These are phyloP conservation scores for Atractosteus spatula DNA, from an alignment of 2,113 vertebrate genomes.

Conservation along the genomic window DNA sequence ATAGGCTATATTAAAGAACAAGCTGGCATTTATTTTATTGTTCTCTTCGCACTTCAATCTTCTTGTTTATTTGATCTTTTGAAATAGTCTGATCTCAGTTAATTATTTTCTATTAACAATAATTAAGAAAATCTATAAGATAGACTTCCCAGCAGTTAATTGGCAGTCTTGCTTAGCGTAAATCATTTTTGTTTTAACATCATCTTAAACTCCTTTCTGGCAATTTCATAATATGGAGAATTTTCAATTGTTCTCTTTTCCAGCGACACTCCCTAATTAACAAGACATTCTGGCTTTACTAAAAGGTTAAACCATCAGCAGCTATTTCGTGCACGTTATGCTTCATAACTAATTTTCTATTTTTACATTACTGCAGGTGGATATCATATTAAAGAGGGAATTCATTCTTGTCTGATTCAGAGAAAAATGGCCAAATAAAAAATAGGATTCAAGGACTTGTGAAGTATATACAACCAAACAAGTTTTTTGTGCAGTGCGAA, in stretches of 20 bases:
- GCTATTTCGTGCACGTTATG: conserved; percentile 8
- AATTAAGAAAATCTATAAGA: conserved; percentile 11
- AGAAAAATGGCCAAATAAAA: too few relatives aligned
- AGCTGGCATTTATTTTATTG: too few relatives aligned
- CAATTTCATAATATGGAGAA: conserved; percentile 28
- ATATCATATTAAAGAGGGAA: conserved; percentile 20
- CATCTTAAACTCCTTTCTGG: conserved; percentile 16
- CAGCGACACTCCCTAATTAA: conserved; percentile 43
- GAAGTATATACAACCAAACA: too few relatives aligned
- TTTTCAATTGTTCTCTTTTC: conserved; percentile 42
- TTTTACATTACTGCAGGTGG: conserved; percentile 30
- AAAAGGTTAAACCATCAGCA: conserved; percentile 26
- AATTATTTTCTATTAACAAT: conserved; percentile 7
- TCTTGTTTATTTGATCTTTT: conserved; percentile 3
- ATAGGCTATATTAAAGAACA: too few relatives aligned
- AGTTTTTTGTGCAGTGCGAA: conserved; percentile 15
- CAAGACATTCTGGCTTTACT: conserved; percentile 34
- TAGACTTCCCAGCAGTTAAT: conserved; percentile 10
- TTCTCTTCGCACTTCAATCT: neutral
- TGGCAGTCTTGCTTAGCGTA: conserved; percentile 8
- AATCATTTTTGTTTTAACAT: conserved; percentile 11
- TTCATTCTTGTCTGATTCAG: neutral
- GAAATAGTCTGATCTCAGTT: neutral
- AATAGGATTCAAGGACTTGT: too few relatives aligned
- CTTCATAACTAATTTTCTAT: conserved; percentile 27